A percentile compares a stretch with the other conserved stretches of the same genome.
Evolutionary conservation across 2,113 vertebrate genomes (phyloP).

Genomic region (Cololabis saira): DNA sequence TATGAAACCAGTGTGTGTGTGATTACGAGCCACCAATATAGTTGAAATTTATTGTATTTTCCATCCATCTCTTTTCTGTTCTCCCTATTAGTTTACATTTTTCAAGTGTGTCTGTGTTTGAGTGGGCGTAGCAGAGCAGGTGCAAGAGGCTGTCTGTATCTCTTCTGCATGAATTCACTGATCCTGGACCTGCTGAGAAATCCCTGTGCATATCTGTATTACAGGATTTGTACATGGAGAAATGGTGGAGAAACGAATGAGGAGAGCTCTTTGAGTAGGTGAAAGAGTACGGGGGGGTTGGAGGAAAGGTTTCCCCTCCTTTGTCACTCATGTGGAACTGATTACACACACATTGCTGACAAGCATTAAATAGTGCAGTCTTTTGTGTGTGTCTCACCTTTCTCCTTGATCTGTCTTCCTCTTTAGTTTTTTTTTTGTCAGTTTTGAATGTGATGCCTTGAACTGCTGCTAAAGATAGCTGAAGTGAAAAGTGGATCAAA

Average conservation of each 20-base stretch:
- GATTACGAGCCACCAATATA: constrained; percentile 38
- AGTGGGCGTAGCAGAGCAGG: constrained; percentile 30
- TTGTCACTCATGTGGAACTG: constrained; percentile 70
- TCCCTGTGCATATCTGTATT: constrained; percentile 22
- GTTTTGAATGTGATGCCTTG: constrained; percentile 13
- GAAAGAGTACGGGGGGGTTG: constrained; percentile 23
- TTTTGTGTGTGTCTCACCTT: background rate
- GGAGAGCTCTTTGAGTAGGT: constrained; percentile 23
- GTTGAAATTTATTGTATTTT: constrained; percentile 39
- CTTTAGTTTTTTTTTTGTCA: background rate
- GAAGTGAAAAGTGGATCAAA: constrained; percentile 1
- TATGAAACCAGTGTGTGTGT: constrained; percentile 14
- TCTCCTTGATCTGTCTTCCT: constrained; percentile 2
- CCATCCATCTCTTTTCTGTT: constrained; percentile 8
- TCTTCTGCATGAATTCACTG: constrained; percentile 64
- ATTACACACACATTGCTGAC: constrained; percentile 51
- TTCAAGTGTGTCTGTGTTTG: constrained; percentile 17
- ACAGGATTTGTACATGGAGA: constrained; percentile 21
- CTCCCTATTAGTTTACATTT: background rate
- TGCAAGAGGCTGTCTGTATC: constrained; percentile 48
- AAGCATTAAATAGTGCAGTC: constrained; percentile 5
- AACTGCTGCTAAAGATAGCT: constrained; percentile 28
- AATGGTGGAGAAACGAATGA: constrained; percentile 23
- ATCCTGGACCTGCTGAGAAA: constrained; percentile 63
- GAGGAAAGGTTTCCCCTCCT: constrained; percentile 39